These are phyloP conservation scores for Antheraea mylitta DNA, from an alignment of 1,140 invertebrate species.

Conservation along the genomic window DNA sequence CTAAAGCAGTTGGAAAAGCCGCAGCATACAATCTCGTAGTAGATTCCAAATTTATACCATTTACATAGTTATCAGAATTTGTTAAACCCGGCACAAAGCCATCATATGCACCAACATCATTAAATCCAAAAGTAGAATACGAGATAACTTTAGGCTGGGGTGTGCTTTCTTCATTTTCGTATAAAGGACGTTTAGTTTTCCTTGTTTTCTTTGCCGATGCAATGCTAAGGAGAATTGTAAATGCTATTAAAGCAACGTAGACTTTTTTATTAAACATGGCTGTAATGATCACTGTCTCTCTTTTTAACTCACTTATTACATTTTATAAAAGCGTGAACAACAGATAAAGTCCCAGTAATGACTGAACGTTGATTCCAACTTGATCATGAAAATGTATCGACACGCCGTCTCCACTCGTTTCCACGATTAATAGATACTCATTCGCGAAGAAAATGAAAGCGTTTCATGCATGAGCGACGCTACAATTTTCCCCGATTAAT, in stretches of 20 bases:
- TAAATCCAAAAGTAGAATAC: slow-evolving; percentile 67
- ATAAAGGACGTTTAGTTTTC: slow-evolving; percentile 41
- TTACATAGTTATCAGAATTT: slow-evolving; percentile 53
- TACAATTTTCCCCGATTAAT: slow-evolving; percentile 62
- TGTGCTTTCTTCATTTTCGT: slow-evolving; percentile 41
- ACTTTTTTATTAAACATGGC: slow-evolving; percentile 54
- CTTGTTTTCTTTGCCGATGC: slow-evolving; percentile 49
- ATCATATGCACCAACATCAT: slow-evolving; percentile 60
- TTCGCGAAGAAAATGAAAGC: slow-evolving; percentile 71
- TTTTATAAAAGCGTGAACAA: slow-evolving; percentile 49
- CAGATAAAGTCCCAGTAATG: slow-evolving; percentile 44
- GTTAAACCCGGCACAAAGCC: slow-evolving; percentile 65
- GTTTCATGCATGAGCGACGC: slow-evolving; percentile 59
- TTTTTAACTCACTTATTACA: slow-evolving; percentile 45
- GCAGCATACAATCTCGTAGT: slow-evolving; percentile 59
- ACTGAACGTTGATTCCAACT: slow-evolving; percentile 40
- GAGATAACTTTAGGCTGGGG: slow-evolving; percentile 61
- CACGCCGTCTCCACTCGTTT: slow-evolving; percentile 26
- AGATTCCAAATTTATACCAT: slow-evolving; percentile 45
- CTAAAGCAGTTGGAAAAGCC: slow-evolving; percentile 60
- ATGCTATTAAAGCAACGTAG: slow-evolving; percentile 40
- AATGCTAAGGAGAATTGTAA: slow-evolving; percentile 33
- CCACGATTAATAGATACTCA: slow-evolving; percentile 33
- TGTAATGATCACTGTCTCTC: slow-evolving; percentile 33
- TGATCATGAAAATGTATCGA: slow-evolving; percentile 22